Conservation (phyloP, 2,113 vertebrate genomes). For the Peromyscus leucopus region DNA sequence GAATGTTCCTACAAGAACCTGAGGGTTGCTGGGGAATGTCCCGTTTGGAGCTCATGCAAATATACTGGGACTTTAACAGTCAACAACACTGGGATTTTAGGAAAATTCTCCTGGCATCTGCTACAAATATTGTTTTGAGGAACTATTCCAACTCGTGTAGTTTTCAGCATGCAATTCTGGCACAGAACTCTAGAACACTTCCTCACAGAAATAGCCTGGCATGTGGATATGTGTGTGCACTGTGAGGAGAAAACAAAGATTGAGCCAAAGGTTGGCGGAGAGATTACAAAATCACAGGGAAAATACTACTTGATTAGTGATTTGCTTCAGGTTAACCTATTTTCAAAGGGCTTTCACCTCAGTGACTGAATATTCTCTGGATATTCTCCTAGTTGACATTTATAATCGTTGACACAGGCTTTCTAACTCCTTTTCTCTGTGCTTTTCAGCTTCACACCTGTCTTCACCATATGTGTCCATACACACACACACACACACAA, state of each 20-base stretch:
- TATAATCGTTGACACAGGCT: not conserved
- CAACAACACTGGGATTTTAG: not conserved
- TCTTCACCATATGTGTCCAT: fast-evolving
- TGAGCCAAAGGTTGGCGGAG: not conserved
- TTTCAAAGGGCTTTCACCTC: not conserved
- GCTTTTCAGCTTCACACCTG: not conserved
- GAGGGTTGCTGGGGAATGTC: not conserved
- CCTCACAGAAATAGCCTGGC: not conserved
- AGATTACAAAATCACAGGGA: not conserved
- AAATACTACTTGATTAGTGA: slow-evolving; percentile 1
- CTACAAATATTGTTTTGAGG: slow-evolving; percentile 5
- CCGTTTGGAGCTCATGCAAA: not conserved
- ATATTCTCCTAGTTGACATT: slow-evolving; percentile 53
- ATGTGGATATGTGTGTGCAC: not conserved
- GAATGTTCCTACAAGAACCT: not conserved
- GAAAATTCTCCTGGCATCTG: not conserved
- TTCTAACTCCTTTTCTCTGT: not conserved
- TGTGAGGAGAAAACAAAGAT: not conserved
- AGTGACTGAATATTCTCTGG: not conserved
- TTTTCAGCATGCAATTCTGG: slow-evolving; percentile 34
- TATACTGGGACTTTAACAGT: not conserved
- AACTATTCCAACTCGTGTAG: not conserved
- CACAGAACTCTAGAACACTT: not conserved
- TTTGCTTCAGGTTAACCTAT: not conserved
- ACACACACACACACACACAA: not conserved